These are phyloP conservation scores for Rhinogobius similis DNA, from an alignment of 2,113 vertebrate species.

Conservation along the genomic window DNA sequence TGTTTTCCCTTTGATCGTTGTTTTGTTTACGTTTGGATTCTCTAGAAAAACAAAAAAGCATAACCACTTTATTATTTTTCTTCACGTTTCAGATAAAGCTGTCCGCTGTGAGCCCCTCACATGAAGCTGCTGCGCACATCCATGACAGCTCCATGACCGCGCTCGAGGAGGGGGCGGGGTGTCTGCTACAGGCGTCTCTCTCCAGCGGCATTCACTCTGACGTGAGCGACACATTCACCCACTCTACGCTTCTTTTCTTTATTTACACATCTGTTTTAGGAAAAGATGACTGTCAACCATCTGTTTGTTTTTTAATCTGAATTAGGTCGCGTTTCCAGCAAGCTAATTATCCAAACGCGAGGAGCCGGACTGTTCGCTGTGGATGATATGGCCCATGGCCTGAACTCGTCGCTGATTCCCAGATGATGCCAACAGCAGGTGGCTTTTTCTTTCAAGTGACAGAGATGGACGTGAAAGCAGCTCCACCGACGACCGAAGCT, in stretches of 20 bases:
- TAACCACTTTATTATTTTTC: background rate
- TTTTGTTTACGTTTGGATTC: background rate
- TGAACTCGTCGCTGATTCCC: slow-evolving; percentile 14
- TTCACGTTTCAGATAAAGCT: background rate
- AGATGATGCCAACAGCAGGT: slow-evolving; percentile 55
- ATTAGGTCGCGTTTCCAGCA: background rate
- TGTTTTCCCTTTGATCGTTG: background rate
- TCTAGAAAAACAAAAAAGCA: background rate
- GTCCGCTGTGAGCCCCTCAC: too few species aligned
- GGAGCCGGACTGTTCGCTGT: background rate
- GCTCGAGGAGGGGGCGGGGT: slow-evolving; percentile 39
- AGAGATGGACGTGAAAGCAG: slow-evolving; percentile 67
- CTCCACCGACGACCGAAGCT: slow-evolving; percentile 68
- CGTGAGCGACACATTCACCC: slow-evolving; percentile 1
- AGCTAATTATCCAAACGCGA: background rate
- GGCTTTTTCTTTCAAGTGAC: slow-evolving; percentile 57
- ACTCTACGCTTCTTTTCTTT: background rate
- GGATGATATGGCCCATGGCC: slow-evolving; percentile 25
- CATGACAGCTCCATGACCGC: background rate
- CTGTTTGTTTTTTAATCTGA: background rate
- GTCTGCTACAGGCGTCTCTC: slow-evolving; percentile 59
- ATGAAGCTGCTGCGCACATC: slow-evolving; percentile 6
- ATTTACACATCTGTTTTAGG: slow-evolving; percentile 1
- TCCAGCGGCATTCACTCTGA: slow-evolving; percentile 12
- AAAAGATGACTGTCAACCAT: slow-evolving; percentile 4